A percentile compares a stretch with the other conserved stretches of the same genome.
phyloP scores from a whole-genome alignment of 2,797 vertebrate genomes.

The Alectoris magna region DNA sequence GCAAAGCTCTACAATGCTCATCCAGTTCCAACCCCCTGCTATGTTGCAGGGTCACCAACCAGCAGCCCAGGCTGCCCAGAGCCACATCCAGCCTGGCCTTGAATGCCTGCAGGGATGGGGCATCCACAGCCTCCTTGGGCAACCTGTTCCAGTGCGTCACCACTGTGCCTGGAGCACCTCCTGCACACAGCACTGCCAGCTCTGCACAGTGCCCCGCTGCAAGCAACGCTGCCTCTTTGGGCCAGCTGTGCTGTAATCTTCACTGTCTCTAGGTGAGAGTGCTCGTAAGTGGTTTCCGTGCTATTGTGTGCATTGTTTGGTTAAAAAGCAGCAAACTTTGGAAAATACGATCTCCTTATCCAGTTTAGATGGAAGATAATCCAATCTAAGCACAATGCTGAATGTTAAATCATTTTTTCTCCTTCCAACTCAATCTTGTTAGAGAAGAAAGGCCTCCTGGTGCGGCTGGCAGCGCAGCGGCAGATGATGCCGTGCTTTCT shows the following conservation, averaged over 20 bases:
- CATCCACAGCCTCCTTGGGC: no score
- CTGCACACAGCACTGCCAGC: not conserved
- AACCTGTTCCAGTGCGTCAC: no score
- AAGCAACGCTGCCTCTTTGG: not conserved
- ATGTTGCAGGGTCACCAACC: no score
- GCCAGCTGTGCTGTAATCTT: not conserved
- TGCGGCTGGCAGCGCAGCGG: not conserved
- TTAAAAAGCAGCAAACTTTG: constrained; percentile 5
- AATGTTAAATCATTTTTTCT: not conserved
- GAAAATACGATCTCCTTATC: not conserved
- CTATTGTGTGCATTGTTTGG: not conserved
- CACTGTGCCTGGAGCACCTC: not conserved
- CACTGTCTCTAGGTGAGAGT: not conserved
- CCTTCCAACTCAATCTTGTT: not conserved
- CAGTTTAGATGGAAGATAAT: not conserved
- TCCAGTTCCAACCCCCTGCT: no score
- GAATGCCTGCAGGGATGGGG: no score
- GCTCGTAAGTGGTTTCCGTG: not conserved
- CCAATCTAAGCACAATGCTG: not conserved
- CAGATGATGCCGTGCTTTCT: not conserved
- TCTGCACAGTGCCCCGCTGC: not conserved
- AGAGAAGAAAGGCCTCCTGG: not conserved
- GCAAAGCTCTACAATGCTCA: no score
- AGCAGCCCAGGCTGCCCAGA: no score
- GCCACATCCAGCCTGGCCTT: no score